Conservation (phyloP, 2,888 invertebrate species). For the Conistra vaccinii region DNA sequence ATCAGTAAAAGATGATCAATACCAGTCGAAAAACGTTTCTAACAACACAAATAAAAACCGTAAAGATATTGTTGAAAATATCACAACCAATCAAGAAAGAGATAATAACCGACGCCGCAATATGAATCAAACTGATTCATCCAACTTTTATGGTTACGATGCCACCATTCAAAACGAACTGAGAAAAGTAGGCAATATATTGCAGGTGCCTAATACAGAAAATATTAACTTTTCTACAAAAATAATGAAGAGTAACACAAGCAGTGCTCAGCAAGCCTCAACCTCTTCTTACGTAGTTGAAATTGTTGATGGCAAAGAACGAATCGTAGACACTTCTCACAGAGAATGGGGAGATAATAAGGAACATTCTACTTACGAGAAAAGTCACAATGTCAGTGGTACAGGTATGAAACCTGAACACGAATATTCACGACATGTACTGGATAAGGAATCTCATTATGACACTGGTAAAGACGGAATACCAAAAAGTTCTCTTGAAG, state of each 20-base stretch:
- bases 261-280: conserved; percentile 91
- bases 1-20: conserved; percentile 39
- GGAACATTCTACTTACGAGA: conserved; percentile 88
- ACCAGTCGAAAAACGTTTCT: conserved; percentile 43
- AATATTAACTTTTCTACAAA: conserved; percentile 86
- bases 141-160: conserved; percentile 88
- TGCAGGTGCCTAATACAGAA: conserved; percentile 82
- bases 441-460: conserved; percentile 90
- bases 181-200: conserved; percentile 85
- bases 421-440: conserved; percentile 90
- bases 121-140: conserved; percentile 83
- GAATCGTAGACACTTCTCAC: conserved; percentile 90
- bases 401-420: conserved; percentile 90
- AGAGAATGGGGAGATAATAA: conserved; percentile 91
- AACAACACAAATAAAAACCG: conserved; percentile 53
- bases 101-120: conserved; percentile 76
- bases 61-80: conserved; percentile 58
- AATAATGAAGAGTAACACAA: conserved; percentile 90
- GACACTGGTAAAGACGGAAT: conserved; percentile 91
- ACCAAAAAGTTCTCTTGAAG: conserved; percentile 84
- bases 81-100: conserved; percentile 68
- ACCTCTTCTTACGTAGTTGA: conserved; percentile 92
- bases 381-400: conserved; percentile 89
- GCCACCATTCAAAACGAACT: conserved; percentile 86
- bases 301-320: conserved; percentile 92